These are phyloP conservation scores for Pseudomyrmex concolor DNA, from an alignment of 1,140 invertebrate genomes.

Conservation along the genomic window DNA sequence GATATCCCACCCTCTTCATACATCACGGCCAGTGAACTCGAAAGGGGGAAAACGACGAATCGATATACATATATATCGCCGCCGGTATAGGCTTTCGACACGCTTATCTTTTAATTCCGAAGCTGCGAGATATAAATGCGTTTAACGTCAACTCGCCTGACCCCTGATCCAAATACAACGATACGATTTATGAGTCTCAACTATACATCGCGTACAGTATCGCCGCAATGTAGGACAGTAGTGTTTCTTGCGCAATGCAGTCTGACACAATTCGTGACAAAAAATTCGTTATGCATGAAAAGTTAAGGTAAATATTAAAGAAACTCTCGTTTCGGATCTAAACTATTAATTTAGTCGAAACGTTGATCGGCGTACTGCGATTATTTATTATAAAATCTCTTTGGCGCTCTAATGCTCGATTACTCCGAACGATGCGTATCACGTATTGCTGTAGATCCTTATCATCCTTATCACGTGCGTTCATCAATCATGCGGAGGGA, in stretches of 20 bases:
- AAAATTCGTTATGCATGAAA: not conserved
- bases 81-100: slow-evolving; percentile 34
- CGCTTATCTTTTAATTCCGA: slow-evolving; percentile 31
- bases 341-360: too few relatives aligned
- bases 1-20: slow-evolving; percentile 45
- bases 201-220: too few relatives aligned
- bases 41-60: slow-evolving; percentile 34
- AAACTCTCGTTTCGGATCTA: not conserved
- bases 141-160: slow-evolving; percentile 22
- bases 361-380: too few relatives aligned
- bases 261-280: too few relatives aligned
- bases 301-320: not conserved
- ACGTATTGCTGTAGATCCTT: slow-evolving; percentile 13
- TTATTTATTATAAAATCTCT: not conserved
- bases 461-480: not conserved
- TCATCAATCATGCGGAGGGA: slow-evolving; percentile 34
- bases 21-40: slow-evolving; percentile 47
- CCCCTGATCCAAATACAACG: slow-evolving; percentile 25
- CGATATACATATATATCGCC: slow-evolving; percentile 39
- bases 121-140: slow-evolving; percentile 29
- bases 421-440: slow-evolving; percentile 16
- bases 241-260: not conserved
- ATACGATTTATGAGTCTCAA: slow-evolving; percentile 33
- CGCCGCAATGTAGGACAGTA: not conserved
- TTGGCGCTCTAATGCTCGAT: not conserved